These are phyloP conservation scores for Macropis europaea DNA, from an alignment of 2,888 invertebrate species.

Conservation along the genomic window DNA sequence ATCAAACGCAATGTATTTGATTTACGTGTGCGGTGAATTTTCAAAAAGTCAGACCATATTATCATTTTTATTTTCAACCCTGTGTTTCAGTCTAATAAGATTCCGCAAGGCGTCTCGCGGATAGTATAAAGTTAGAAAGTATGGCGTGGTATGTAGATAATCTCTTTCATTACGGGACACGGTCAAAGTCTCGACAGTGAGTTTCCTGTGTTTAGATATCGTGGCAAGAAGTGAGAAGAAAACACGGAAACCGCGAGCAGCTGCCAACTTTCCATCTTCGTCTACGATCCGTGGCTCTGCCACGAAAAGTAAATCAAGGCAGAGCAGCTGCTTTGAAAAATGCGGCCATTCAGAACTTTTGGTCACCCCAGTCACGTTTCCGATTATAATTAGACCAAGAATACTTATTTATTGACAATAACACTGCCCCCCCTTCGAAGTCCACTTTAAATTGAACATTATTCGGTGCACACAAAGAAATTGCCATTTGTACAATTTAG, in stretches of 20 bases:
- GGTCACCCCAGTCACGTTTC: background rate
- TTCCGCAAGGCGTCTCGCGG: no score
- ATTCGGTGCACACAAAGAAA: no score
- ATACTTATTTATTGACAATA: no score
- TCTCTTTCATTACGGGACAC: constrained; percentile 1
- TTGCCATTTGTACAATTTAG: no score
- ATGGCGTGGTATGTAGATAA: background rate
- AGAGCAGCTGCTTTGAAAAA: constrained; percentile 55
- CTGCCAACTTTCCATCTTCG: constrained; percentile 42
- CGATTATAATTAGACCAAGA: background rate
- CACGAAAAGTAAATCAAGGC: constrained; percentile 55
- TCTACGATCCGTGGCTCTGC: constrained; percentile 10
- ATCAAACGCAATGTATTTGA: no score
- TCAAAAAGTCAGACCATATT: no score
- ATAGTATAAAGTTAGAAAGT: no score
- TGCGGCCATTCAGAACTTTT: constrained; percentile 22
- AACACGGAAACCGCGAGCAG: constrained; percentile 41
- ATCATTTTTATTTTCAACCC: no score
- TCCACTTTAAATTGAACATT: no score
- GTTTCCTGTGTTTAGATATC: constrained; percentile 37
- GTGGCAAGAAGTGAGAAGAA: constrained; percentile 6
- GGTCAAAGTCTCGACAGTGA: background rate
- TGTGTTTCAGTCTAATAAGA: no score
- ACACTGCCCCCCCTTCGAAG: no score
- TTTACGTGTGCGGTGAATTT: background rate